These are phyloP conservation scores for Brachionus rotundiformis DNA, from an alignment of 1,140 invertebrate genomes.

Conservation along the genomic window DNA sequence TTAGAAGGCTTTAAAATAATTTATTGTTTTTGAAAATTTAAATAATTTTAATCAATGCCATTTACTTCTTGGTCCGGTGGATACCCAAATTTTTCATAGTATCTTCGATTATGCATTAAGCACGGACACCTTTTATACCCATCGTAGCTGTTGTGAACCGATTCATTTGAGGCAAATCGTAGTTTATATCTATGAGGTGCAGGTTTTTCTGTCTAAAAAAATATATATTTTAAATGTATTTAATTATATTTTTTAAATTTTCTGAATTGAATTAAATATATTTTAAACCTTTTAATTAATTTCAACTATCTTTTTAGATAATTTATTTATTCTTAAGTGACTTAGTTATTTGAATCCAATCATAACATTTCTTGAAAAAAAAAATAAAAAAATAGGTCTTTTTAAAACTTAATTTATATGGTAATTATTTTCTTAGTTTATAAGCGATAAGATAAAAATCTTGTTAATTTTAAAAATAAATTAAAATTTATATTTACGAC, in stretches of 20 bases:
- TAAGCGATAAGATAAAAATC: background rate
- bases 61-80: constrained; percentile 46
- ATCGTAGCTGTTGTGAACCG: background rate
- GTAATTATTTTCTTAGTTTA: too few species aligned
- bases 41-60: background rate
- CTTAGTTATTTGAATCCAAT: too few species aligned
- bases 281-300: too few species aligned
- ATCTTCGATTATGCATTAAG: constrained; percentile 37
- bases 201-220: constrained; percentile 30
- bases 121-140: constrained; percentile 49
- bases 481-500: constrained; percentile 5
- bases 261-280: too few species aligned
- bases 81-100: constrained; percentile 4
- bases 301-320: too few species aligned
- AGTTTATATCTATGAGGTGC: constrained; percentile 31
- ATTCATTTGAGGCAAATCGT: background rate
- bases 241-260: too few species aligned
- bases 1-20: background rate
- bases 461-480: background rate
- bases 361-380: too few species aligned
- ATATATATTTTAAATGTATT: background rate
- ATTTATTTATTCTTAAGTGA: too few species aligned
- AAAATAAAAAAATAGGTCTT: background rate
- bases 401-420: background rate
- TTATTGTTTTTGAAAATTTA: background rate